A percentile compares a stretch with the other conserved stretches of the same genome.
phyloP scores from a whole-genome alignment of 2,888 invertebrate species.

The Trichacis sp. region DNA sequence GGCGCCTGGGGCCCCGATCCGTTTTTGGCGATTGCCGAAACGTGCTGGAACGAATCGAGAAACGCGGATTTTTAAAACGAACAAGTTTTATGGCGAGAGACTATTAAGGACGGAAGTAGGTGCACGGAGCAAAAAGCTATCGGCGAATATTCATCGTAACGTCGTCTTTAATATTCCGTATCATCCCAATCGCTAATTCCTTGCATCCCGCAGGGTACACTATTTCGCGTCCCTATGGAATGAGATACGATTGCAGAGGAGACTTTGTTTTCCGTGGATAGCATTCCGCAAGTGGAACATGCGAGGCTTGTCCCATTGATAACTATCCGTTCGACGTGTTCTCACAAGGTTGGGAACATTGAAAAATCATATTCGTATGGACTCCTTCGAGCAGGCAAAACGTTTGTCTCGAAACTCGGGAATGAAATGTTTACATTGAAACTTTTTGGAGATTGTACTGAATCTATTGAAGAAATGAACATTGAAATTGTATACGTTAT shows the following conservation, averaged over 20 bases:
- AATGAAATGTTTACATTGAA: no score
- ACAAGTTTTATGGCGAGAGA: constrained; percentile 14
- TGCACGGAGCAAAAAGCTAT: constrained; percentile 39
- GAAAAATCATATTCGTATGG: no score
- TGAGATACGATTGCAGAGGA: constrained; percentile 22
- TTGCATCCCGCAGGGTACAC: constrained; percentile 50
- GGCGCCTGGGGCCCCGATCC: no score
- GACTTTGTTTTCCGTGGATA: constrained; percentile 35
- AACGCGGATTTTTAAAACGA: constrained; percentile 14
- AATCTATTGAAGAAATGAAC: no score
- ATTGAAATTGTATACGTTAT: no score
- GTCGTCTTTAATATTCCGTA: constrained; percentile 55
- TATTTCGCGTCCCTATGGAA: constrained; percentile 32
- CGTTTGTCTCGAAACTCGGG: no score
- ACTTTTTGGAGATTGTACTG: no score
- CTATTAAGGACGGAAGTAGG: constrained; percentile 31
- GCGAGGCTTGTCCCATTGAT: no score
- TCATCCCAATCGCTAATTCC: constrained; percentile 52
- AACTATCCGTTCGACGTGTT: no score
- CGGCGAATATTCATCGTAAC: constrained; percentile 49
- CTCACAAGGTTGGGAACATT: no score
- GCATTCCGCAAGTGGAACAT: constrained; percentile 30
- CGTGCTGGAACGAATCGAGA: background rate
- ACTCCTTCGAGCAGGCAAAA: no score
- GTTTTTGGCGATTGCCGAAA: background rate